Evolutionary conservation across 2,797 vertebrate species (phyloP), one percentile per base, ranked within the genome.

Genomic region (Sebastes nivosus): DNA sequence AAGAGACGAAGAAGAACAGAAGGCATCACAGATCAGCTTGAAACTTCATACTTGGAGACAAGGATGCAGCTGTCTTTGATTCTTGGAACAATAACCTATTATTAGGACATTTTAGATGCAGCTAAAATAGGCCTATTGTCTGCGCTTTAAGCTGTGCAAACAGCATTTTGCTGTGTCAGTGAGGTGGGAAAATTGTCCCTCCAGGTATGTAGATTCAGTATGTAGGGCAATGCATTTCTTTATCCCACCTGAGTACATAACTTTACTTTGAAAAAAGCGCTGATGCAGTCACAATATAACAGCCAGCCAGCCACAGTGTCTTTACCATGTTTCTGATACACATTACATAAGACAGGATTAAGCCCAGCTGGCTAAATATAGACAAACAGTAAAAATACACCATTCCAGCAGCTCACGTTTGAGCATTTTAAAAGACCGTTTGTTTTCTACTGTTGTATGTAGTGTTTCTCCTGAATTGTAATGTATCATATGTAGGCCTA

Each of bases 291-390:
- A 42, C 67, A 78, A 29, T 18, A 52, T 18, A 52, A 59, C 42
- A 71, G 13, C 38, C 61, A 72, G 25, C 57, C 52, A 50, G 12
- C 10, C 34, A 36, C 2, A 2, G 30, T 20, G 81, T 80, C 69
- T 91, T 90, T 85, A 80, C 50, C 69, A 68, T 81, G 82, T 84
- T 90, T 89, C 72, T 75, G 27, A 71, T 57, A 46, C 77, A 46
- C 77, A 90, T 94, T 93, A 91, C 86, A 88, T 92, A 94, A 95
- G 74, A 74, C 67, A 25, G 91, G 92, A 94, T 94, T 94, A 94
- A 88, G 24, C 63, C n/a, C 12, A 36, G 63, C 89, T 92, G 30
- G 69, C 89, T 93, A 93, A 92, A 93, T 88, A 92, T 92, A 93
- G 89, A 87, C 72, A 74, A 89, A 87, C 58, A 32, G 68, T 72